phyloP scores from a whole-genome alignment of 2,888 invertebrate genomes.

The Microlaimidae sp. region DNA sequence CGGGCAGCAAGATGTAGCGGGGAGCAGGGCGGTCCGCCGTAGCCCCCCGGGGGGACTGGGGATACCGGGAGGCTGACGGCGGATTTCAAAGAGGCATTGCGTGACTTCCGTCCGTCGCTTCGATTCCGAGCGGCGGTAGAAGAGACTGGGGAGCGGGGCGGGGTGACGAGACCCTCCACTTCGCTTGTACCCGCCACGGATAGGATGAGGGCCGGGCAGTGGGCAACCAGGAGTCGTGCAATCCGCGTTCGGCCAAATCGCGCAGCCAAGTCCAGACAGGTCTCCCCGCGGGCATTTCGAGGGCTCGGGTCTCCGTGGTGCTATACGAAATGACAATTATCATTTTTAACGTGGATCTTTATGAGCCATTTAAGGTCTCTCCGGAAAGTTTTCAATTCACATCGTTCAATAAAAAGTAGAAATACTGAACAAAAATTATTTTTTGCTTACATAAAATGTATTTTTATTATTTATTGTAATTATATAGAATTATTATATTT shows the following conservation, averaged over 20 bases:
- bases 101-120: background rate
- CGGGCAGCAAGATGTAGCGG: slow-evolving; percentile 58
- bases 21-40: no score
- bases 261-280: slow-evolving; percentile 79
- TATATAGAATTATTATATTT: no score
- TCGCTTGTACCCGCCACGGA: no score
- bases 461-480: no score
- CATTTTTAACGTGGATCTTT: no score
- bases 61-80: background rate
- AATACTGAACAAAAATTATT: no score
- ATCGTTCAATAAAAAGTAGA: no score
- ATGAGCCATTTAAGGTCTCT: no score
- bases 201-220: slow-evolving; percentile 24
- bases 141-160: background rate
- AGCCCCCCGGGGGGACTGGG: slow-evolving; percentile 27
- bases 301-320: slow-evolving; percentile 14
- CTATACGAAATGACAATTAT: background rate
- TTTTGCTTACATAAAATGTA: no score
- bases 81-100: background rate
- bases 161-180: background rate
- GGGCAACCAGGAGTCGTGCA: slow-evolving; percentile 19
- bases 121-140: background rate
- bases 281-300: slow-evolving; percentile 50
- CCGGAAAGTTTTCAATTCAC: no score
- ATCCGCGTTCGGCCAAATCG: slow-evolving; percentile 45